Evolutionary conservation across 2,113 vertebrate species (phyloP), one percentile per base, ranked within the genome.

Genomic region (Phylloscopus trochiloides): DNA sequence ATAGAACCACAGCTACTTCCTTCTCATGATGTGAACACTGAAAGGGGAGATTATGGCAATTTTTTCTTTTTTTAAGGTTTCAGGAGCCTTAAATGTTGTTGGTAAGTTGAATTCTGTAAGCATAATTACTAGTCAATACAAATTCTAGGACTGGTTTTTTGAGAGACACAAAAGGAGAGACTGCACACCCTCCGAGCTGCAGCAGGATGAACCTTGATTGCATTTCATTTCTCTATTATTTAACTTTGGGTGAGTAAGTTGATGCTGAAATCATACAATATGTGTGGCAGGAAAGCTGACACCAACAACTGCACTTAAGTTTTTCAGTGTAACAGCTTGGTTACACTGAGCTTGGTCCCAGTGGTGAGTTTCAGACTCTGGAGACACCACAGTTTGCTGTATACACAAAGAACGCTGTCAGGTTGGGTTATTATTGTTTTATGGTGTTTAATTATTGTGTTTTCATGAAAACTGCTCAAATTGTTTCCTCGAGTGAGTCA

Each of bases 391-490:
- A 28, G 7, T 81, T n/a, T 81, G 48, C 36, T 29, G 14, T 70
- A 5, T 26, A 72, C 68, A 71, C 26, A 59, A 26, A 34, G 34
- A 34, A 28, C 4, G 9, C 16, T 92, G 86, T 58, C 63, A 95
- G 84, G 32, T 36, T 66, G 38, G 7, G n/a, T 14, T 52, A 38
- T 92, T 71, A 11, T 21, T 96, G 92, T 95, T 88, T 50, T 13
- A 68, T 29, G 32, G 42, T 50, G 75, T 38, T 85, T 97, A 94
- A 94, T 97, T 96, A 96, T 90, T 95, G 34, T 92, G 68, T 90
- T 91, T 48, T 19, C 24, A 5, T 47, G 90, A 96, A 94, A 96
- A 75, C 50, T 75, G 73, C 88, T 92, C 84, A 31, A 38, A 19
- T 75, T 55, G 62, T 72, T 86, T 65, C 81, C 67, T 81, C 54